Evolutionary conservation across 2,113 vertebrate genomes (phyloP).

Genomic region (Sisor rabdophorus): DNA sequence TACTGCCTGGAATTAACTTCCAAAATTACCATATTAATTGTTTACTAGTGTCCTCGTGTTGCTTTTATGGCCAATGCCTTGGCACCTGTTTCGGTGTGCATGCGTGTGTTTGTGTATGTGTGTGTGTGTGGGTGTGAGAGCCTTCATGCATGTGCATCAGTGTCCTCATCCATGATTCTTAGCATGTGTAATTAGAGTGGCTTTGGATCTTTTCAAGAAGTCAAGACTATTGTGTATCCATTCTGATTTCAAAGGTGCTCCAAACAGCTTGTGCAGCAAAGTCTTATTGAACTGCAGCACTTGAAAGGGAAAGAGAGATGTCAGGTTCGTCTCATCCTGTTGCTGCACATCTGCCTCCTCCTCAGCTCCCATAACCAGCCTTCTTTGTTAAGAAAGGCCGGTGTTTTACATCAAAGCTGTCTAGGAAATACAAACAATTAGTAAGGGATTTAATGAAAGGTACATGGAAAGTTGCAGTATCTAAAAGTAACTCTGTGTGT

Average conservation of each 20-base stretch:
- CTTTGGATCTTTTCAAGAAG: conserved; percentile 76
- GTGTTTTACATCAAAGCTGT: conserved; percentile 78
- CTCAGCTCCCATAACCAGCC: conserved; percentile 63
- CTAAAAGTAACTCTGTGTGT: conserved; percentile 38
- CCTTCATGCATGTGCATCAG: conserved; percentile 28
- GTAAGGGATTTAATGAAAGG: conserved; percentile 67
- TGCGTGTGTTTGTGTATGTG: background rate
- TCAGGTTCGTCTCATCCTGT: conserved; percentile 75
- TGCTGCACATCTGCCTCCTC: conserved; percentile 74
- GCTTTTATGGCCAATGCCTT: conserved; percentile 55
- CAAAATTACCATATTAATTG: conserved; percentile 68
- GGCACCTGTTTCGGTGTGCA: conserved; percentile 9
- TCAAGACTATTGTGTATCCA: conserved; percentile 75
- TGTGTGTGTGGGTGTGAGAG: too few species aligned
- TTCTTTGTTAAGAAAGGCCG: conserved; percentile 69
- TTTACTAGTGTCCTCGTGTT: conserved; percentile 60
- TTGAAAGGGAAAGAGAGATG: conserved; percentile 77
- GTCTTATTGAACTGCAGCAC: conserved; percentile 76
- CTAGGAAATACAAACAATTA: conserved; percentile 75
- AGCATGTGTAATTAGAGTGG: conserved; percentile 67
- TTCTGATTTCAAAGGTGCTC: conserved; percentile 76
- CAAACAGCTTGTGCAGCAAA: conserved; percentile 74
- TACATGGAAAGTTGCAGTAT: conserved; percentile 52
- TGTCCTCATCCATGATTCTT: conserved; percentile 50
- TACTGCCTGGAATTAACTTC: conserved; percentile 40